These are phyloP conservation scores for Polyommatus icarus DNA, from an alignment of 2,888 invertebrate species.

Conservation along the genomic window DNA sequence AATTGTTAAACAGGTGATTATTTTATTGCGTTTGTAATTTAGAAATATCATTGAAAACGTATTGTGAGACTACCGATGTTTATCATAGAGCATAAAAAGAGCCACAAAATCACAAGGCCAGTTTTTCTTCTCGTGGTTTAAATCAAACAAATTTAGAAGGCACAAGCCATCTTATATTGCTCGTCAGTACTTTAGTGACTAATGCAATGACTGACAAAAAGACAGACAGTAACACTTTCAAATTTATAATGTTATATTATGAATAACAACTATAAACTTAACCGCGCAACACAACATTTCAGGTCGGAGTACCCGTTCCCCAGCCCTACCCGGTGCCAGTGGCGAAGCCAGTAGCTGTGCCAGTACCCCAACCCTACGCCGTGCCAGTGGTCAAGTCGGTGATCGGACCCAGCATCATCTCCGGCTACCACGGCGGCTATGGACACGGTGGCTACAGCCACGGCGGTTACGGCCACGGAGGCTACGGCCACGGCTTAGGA, in stretches of 20 bases:
- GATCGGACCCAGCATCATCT: slow-evolving; percentile 40
- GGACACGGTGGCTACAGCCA: slow-evolving; percentile 38
- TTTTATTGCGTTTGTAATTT: neutral
- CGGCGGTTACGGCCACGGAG: slow-evolving; percentile 43
- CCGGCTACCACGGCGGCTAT: slow-evolving; percentile 43
- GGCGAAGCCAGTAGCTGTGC: slow-evolving; percentile 66
- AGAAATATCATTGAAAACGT: neutral
- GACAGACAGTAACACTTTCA: too few relatives aligned
- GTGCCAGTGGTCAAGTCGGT: slow-evolving; percentile 57
- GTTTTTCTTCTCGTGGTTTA: too few relatives aligned
- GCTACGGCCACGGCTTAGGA: slow-evolving; percentile 45
- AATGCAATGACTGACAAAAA: too few relatives aligned
- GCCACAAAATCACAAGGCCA: neutral
- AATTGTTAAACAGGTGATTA: slow-evolving; percentile 64
- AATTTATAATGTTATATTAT: neutral
- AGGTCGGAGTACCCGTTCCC: slow-evolving; percentile 73
- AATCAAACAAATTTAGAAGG: too few relatives aligned
- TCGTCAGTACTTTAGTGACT: too few relatives aligned
- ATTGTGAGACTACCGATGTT: too few relatives aligned
- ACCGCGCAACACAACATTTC: slow-evolving; percentile 39
- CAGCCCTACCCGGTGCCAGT: slow-evolving; percentile 74
- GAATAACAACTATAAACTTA: too few relatives aligned
- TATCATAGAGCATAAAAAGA: too few relatives aligned
- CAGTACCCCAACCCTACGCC: slow-evolving; percentile 62
- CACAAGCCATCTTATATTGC: too few relatives aligned